phyloP scores from a whole-genome alignment of 2,888 invertebrate species.

The Biston betularia region DNA sequence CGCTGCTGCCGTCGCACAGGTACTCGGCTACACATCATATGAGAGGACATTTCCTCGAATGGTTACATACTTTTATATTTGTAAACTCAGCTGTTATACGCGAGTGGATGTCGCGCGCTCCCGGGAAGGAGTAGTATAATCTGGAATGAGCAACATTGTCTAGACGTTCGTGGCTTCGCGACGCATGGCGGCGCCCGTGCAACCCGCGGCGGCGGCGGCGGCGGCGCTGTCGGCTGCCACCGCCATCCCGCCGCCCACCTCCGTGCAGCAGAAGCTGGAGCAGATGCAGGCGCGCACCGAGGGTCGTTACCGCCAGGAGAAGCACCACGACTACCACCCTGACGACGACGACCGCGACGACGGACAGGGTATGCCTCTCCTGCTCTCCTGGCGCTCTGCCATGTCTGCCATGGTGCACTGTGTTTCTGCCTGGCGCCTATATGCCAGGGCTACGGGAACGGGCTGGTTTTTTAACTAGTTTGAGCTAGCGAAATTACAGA shows the following conservation, averaged over 20 bases:
- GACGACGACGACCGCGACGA: constrained; percentile 64
- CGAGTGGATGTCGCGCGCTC: too few relatives aligned
- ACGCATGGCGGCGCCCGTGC: constrained; percentile 80
- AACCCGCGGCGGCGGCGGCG: constrained; percentile 81
- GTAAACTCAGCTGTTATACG: too few relatives aligned
- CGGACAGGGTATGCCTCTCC: constrained; percentile 51
- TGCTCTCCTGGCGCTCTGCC: not conserved
- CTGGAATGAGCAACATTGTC: not conserved
- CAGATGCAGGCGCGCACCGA: constrained; percentile 77
- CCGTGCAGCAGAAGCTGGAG: constrained; percentile 82
- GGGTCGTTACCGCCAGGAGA: constrained; percentile 64
- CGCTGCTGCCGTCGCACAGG: constrained; percentile 86
- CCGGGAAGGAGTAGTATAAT: too few relatives aligned
- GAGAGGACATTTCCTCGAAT: not conserved
- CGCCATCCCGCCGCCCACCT: constrained; percentile 80
- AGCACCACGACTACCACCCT: constrained; percentile 60
- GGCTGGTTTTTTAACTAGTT: too few relatives aligned
- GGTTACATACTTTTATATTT: too few relatives aligned
- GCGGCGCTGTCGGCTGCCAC: constrained; percentile 82
- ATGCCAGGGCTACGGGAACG: too few relatives aligned
- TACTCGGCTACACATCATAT: constrained; percentile 34
- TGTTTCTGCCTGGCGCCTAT: too few relatives aligned
- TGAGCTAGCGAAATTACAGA: too few relatives aligned
- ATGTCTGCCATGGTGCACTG: too few relatives aligned
- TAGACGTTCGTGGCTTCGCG: constrained; percentile 82